Evolutionary conservation across 2,797 vertebrate genomes (phyloP), one percentile per base, ranked within the genome.

Genomic region (Allobates femoralis): DNA sequence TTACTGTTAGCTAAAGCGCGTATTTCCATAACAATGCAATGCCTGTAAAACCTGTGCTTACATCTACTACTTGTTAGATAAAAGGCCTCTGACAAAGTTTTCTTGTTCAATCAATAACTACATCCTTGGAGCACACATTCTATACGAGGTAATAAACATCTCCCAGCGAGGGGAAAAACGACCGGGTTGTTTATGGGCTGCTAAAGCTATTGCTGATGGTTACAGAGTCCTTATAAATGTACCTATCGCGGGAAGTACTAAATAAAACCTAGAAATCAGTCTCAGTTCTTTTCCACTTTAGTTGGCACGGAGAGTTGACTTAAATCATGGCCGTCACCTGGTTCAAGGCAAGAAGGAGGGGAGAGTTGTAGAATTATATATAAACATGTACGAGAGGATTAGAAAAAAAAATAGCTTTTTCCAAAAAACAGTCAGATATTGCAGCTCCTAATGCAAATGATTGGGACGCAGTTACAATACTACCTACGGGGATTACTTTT

Each of bases 21-120:
- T 32, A 60, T 79, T 79, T 79, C 79, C 60, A 81, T 81, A 81
- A 81, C 60, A 81, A 81, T 81, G n/a, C 62, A 19, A n/a, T 56
- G 32, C 32, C 66, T 73, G n/a, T 60, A 74, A 67, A 83, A 74
- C 16, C 71, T 15, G 26, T 7, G 21, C 26, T 21, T 64, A 30
- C 34, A 64, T 83, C 81, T 34, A 21, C 83, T 69, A 67, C 77
- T 79, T 87, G 79, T 85, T 77, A 85, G 69, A 81, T 84, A 77
- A 89, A 91, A 91, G 88, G 89, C 79, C 77, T 71, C 1, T 73
- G 84, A 86, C 0, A 5, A 89, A 89, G 83, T 92, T 93, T 92
- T 87, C 90, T 89, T 92, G 90, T 90, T 93, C 91, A 92, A 93
- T 90, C 90, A 92, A 88, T 90, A 93, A 89, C 78, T 89, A 89